phyloP scores from a whole-genome alignment of 1,140 invertebrate species.

The Atta texana region DNA sequence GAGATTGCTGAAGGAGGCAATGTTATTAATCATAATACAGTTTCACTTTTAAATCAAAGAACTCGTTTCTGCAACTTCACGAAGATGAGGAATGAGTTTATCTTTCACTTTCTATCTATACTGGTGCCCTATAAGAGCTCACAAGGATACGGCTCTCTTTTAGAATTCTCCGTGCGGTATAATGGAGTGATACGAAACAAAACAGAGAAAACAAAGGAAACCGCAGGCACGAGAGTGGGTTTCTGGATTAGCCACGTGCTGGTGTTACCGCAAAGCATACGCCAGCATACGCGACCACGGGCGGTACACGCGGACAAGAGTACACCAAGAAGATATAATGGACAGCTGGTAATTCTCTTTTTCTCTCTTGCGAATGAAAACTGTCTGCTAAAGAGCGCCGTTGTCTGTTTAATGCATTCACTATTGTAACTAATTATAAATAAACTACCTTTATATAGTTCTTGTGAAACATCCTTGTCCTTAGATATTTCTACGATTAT shows the following conservation, averaged over 20 bases:
- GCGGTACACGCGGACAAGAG: constrained; percentile 39
- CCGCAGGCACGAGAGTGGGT: constrained; percentile 48
- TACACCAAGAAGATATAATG: constrained; percentile 42
- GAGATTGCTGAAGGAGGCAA: not conserved
- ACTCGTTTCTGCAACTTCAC: not conserved
- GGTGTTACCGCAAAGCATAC: constrained; percentile 62
- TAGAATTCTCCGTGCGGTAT: constrained; percentile 56
- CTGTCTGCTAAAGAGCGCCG: constrained; percentile 41
- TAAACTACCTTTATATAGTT: not conserved
- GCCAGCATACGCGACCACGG: constrained; percentile 19
- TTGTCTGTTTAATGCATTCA: not conserved
- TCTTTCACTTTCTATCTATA: constrained; percentile 43
- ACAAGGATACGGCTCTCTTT: constrained; percentile 27
- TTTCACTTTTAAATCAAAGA: constrained; percentile 22
- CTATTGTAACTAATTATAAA: constrained; percentile 12
- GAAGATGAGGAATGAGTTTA: constrained; percentile 34
- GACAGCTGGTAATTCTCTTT: constrained; percentile 46
- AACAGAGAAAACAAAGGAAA: constrained; percentile 69
- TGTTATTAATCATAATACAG: constrained; percentile 7
- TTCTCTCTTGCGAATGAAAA: constrained; percentile 50
- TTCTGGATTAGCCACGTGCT: constrained; percentile 56
- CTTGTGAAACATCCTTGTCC: not conserved
- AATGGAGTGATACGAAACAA: constrained; percentile 69
- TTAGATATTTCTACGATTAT: not conserved
- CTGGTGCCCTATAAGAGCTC: constrained; percentile 4